Evolutionary conservation across 2,888 invertebrate genomes (phyloP).

Genomic region (Noctua janthe): DNA sequence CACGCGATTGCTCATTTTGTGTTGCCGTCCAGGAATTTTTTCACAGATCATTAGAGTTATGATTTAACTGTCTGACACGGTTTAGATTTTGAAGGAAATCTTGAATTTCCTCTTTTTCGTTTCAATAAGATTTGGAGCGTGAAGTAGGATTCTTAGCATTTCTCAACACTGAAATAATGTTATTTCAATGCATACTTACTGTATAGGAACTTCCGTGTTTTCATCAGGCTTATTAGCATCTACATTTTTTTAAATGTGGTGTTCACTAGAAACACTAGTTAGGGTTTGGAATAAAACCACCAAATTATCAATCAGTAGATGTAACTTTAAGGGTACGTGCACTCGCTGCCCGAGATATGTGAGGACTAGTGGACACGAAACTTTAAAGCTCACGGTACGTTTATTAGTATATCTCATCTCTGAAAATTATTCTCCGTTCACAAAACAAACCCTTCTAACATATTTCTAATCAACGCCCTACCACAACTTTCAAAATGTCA

Average conservation of each 20-base stretch:
- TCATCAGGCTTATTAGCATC: not conserved
- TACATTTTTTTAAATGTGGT: not conserved
- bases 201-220: not conserved
- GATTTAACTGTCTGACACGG: constrained; percentile 45
- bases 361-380: too few species aligned
- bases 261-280: too few species aligned
- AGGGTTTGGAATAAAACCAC: too few species aligned
- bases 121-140: constrained; percentile 31
- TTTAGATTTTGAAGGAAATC: constrained; percentile 34
- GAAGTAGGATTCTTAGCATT: constrained; percentile 14
- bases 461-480: not conserved
- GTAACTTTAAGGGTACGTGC: too few species aligned
- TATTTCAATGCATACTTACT: not conserved
- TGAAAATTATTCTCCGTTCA: not conserved
- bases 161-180: not conserved
- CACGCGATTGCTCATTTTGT: constrained; percentile 39
- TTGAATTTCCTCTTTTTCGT: constrained; percentile 15
- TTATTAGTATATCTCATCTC: too few species aligned
- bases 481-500: not conserved
- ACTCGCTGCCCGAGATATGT: too few species aligned
- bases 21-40: constrained; percentile 28
- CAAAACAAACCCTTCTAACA: constrained; percentile 18
- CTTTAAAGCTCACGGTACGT: too few species aligned
- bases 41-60: constrained; percentile 54
- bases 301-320: too few species aligned